Percentiles rank a stretch among this genome's conserved stretches.
Conservation (phyloP, 2,888 invertebrate species). For the Pseudolycoriella hygida region DNA sequence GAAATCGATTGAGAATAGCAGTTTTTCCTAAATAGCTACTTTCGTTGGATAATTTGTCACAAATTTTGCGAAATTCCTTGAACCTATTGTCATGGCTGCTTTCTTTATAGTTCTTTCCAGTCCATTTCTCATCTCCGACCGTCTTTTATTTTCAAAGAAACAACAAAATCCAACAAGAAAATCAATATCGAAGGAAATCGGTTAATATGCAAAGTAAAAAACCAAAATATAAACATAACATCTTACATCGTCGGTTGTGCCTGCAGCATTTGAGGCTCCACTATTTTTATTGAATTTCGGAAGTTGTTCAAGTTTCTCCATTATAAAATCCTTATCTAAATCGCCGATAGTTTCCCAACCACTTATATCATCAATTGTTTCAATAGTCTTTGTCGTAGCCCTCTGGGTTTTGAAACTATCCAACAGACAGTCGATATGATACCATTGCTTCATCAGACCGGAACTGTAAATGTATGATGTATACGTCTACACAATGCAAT, state of each 20-base stretch:
- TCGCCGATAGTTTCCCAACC: conserved; percentile 50
- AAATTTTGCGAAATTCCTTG: conserved; percentile 56
- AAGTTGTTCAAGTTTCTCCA: conserved; percentile 16
- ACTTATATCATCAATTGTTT: conserved; percentile 58
- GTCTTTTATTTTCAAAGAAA: no score
- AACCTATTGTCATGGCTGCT: conserved; percentile 50
- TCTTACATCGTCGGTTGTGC: background rate
- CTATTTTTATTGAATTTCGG: background rate
- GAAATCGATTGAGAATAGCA: conserved; percentile 45
- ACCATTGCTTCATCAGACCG: conserved; percentile 70
- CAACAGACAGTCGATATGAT: conserved; percentile 64
- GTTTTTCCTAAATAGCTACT: conserved; percentile 72
- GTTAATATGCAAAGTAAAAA: background rate
- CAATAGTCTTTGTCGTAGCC: conserved; percentile 65
- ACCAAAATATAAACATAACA: background rate
- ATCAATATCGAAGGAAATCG: no score
- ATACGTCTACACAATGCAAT: background rate
- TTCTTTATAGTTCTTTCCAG: conserved; percentile 3
- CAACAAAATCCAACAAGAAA: no score
- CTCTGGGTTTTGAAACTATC: conserved; percentile 62
- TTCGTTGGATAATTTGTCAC: conserved; percentile 57
- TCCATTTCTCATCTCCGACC: background rate
- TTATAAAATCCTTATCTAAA: conserved; percentile 46
- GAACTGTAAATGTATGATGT: conserved; percentile 7
- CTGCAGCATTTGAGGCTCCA: background rate